These are phyloP conservation scores for Sphaeramia orbicularis DNA, from an alignment of 2,797 vertebrate species.

Conservation along the genomic window DNA sequence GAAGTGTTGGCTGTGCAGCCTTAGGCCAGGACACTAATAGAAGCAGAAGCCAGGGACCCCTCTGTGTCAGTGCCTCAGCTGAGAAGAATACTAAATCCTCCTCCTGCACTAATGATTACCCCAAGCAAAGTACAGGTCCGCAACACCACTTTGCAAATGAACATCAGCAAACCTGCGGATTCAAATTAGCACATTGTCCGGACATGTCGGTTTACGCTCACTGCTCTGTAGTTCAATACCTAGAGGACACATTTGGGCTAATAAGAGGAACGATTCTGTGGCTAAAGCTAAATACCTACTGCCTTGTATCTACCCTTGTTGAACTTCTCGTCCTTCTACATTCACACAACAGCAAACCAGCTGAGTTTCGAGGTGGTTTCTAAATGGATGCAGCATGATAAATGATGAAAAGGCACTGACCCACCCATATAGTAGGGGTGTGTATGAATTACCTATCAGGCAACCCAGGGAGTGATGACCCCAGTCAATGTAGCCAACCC, in stretches of 20 bases:
- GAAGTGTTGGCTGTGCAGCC: conserved; percentile 73
- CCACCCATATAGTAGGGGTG: conserved; percentile 39
- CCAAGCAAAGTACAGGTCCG: conserved; percentile 67
- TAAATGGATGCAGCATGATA: conserved; percentile 48
- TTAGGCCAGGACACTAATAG: conserved; percentile 74
- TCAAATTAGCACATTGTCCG: conserved; percentile 69
- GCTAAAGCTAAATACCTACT: conserved; percentile 31
- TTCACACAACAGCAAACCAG: conserved; percentile 44
- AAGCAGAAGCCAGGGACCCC: conserved; percentile 75
- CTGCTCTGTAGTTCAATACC: conserved; percentile 33
- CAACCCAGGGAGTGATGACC: conserved; percentile 73
- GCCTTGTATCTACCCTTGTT: conserved; percentile 19
- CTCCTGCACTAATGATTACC: conserved; percentile 78
- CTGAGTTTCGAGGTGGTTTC: conserved; percentile 13
- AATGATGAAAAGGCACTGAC: conserved; percentile 55
- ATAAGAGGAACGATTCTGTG: conserved; percentile 44
- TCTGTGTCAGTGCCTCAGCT: conserved; percentile 64
- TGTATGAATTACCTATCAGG: conserved; percentile 76
- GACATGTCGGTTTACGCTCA: conserved; percentile 28
- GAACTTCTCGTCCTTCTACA: conserved; percentile 7
- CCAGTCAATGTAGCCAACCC: conserved; percentile 65
- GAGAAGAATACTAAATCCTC: conserved; percentile 75
- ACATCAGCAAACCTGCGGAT: conserved; percentile 68
- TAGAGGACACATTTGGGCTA: conserved; percentile 57
- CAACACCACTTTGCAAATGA: conserved; percentile 70